A percentile compares a stretch with the other conserved stretches of the same genome.
Evolutionary conservation across 2,888 invertebrate genomes (phyloP).

Genomic region (Drosophila infuscata): DNA sequence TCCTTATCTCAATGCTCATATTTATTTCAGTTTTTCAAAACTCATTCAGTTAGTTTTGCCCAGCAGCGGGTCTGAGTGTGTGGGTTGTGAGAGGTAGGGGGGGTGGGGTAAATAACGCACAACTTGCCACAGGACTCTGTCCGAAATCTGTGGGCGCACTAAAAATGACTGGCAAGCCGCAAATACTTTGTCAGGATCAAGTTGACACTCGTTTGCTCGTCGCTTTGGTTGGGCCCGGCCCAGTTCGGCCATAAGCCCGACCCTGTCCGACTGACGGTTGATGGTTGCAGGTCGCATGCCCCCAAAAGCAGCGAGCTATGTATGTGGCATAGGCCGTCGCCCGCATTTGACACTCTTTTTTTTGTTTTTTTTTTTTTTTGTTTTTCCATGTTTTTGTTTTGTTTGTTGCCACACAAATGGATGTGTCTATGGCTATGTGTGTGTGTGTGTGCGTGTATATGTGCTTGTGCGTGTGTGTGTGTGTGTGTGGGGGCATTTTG

Average conservation of each 20-base stretch:
- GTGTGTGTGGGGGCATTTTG: constrained; percentile 57
- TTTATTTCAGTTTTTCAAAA: constrained; percentile 12
- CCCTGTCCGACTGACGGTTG: constrained; percentile 7
- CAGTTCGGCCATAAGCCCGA: constrained; percentile 33
- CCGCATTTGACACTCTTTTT: constrained; percentile 72
- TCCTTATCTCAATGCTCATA: constrained; percentile 8
- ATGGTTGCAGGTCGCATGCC: constrained; percentile 25
- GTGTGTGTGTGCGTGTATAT: background rate
- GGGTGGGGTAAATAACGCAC: background rate
- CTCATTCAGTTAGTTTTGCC: constrained; percentile 6
- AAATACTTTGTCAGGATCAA: constrained; percentile 81
- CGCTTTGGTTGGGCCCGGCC: constrained; percentile 8
- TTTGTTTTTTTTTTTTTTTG: background rate
- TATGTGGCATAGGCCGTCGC: constrained; percentile 30
- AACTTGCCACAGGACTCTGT: constrained; percentile 3
- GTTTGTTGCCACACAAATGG: constrained; percentile 22
- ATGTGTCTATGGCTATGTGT: constrained; percentile 3
- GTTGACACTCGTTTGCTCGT: constrained; percentile 73
- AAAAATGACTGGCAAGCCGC: constrained; percentile 79
- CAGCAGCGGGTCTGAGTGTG: background rate
- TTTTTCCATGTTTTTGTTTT: constrained; percentile 4
- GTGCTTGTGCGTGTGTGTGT: constrained; percentile 1
- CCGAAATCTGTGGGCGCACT: constrained; percentile 63
- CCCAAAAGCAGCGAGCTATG: constrained; percentile 15
- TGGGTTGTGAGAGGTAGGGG: background rate